Evolutionary conservation across 2,797 vertebrate genomes (phyloP).

Genomic region (Gymnoscopelus microlampas): DNA sequence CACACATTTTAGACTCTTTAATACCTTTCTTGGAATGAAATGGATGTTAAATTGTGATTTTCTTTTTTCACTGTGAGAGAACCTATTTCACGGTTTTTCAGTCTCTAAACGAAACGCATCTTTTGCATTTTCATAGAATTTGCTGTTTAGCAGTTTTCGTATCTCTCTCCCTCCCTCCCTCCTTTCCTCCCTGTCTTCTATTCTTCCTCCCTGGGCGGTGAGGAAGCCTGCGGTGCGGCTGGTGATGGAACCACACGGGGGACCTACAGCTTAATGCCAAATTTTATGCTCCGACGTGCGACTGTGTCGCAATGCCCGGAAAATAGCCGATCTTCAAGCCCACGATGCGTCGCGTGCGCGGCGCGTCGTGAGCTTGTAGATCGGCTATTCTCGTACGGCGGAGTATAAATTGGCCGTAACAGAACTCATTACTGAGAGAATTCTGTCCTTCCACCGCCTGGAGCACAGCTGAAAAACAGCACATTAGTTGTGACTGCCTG

Average conservation of each 20-base stretch:
- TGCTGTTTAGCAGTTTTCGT: conserved; percentile 5
- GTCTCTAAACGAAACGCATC: neutral
- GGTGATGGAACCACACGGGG: conserved; percentile 49
- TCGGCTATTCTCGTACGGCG: too few relatives aligned
- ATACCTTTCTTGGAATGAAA: neutral
- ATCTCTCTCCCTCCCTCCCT: conserved; percentile 20
- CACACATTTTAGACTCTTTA: too few relatives aligned
- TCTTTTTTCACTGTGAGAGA: neutral
- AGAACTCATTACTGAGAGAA: conserved; percentile 60
- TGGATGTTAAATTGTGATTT: conserved; percentile 11
- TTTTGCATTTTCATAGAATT: conserved; percentile 1
- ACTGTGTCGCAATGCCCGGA: too few relatives aligned
- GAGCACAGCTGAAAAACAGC: conserved; percentile 50
- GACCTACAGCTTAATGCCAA: too few relatives aligned
- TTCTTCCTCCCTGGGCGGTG: conserved; percentile 22
- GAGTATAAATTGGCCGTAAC: conserved; percentile 26
- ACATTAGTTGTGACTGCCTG: conserved; percentile 50
- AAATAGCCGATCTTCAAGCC: too few relatives aligned
- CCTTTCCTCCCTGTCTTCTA: conserved; percentile 18
- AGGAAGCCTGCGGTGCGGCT: conserved; percentile 47
- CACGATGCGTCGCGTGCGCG: too few relatives aligned
- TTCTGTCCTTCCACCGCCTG: conserved; percentile 52
- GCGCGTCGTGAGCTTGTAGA: too few relatives aligned
- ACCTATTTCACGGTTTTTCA: neutral
- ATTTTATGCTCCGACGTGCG: too few relatives aligned